Conservation (phyloP, 2,888 invertebrate species). For the Mactromeris polynyma region DNA sequence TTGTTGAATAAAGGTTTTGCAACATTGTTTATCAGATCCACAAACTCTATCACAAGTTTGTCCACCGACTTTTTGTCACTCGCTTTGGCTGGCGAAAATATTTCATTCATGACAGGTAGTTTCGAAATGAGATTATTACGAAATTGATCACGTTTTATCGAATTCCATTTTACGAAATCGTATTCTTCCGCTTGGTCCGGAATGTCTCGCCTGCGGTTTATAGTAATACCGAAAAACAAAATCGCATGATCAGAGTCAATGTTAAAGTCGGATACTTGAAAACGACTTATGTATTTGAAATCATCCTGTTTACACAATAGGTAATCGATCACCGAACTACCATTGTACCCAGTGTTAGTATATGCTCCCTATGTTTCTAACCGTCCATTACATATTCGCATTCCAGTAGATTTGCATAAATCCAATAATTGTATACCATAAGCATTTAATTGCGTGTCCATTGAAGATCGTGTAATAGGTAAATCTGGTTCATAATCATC, state of each 20-base stretch:
- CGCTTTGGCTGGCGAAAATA: no score
- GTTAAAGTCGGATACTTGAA: neutral
- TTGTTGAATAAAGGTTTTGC: no score
- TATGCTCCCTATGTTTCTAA: neutral
- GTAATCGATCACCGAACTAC: conserved; percentile 32
- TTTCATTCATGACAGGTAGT: neutral
- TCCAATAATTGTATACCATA: conserved; percentile 15
- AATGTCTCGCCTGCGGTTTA: neutral
- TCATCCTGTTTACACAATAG: neutral
- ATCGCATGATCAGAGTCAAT: conserved; percentile 9
- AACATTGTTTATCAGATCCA: no score
- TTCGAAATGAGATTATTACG: neutral
- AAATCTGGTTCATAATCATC: conserved; percentile 23
- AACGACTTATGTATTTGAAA: neutral
- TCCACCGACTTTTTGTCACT: no score
- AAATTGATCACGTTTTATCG: neutral
- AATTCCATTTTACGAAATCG: neutral
- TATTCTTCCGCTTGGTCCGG: neutral
- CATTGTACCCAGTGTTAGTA: neutral
- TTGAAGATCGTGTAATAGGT: neutral
- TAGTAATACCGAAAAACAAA: neutral
- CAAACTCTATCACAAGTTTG: no score
- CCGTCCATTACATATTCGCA: conserved; percentile 34
- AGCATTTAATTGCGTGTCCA: neutral
- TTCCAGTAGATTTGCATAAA: conserved; percentile 19